phyloP scores from a whole-genome alignment of 2,888 invertebrate genomes.

The Galerucella nymphaeae region DNA sequence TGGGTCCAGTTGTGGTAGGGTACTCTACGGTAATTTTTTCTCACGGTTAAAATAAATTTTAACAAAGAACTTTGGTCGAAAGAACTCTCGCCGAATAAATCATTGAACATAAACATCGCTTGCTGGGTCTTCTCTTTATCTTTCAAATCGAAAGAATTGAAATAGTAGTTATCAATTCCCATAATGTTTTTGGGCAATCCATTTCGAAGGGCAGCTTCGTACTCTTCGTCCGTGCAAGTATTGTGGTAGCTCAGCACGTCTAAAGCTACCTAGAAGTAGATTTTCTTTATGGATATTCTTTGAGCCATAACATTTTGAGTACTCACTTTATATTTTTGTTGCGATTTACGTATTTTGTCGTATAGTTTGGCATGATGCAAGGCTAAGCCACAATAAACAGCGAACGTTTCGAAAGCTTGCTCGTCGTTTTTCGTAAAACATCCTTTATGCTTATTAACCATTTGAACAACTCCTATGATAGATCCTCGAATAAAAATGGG shows the following conservation, averaged over 20 bases:
- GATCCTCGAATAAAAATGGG: constrained; percentile 83
- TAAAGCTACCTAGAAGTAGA: constrained; percentile 35
- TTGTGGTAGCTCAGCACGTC: constrained; percentile 89
- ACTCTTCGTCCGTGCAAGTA: constrained; percentile 80
- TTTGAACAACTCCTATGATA: constrained; percentile 88
- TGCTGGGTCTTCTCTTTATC: constrained; percentile 79
- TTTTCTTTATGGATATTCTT: too few species aligned
- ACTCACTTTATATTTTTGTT: constrained; percentile 81
- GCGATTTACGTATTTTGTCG: constrained; percentile 83
- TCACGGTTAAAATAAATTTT: constrained; percentile 82
- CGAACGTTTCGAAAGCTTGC: constrained; percentile 84
- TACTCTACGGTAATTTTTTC: constrained; percentile 85
- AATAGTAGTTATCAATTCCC: constrained; percentile 72
- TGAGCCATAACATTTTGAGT: background rate
- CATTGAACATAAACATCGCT: constrained; percentile 80
- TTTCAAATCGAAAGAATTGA: constrained; percentile 78
- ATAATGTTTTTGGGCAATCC: constrained; percentile 55
- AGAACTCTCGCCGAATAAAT: constrained; percentile 73
- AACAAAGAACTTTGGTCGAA: constrained; percentile 77
- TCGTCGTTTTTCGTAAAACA: constrained; percentile 77
- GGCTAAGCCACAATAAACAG: constrained; percentile 87
- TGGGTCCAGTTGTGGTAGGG: constrained; percentile 92
- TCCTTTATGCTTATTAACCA: constrained; percentile 78
- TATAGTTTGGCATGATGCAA: constrained; percentile 87
- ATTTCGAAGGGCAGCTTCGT: constrained; percentile 50